These are phyloP conservation scores for Mya arenaria DNA, from an alignment of 1,140 invertebrate genomes.

Conservation along the genomic window DNA sequence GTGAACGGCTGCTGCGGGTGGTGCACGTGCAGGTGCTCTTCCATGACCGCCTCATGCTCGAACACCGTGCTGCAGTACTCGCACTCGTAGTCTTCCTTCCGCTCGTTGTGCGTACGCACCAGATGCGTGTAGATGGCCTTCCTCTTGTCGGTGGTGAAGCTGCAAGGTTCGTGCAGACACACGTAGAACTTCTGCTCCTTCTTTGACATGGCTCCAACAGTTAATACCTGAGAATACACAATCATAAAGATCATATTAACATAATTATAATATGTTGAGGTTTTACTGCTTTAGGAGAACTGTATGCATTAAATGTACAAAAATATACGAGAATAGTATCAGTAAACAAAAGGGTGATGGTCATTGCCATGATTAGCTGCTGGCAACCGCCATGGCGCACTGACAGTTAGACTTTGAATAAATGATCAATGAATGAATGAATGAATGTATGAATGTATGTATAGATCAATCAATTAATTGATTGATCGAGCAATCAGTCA, in stretches of 20 bases:
- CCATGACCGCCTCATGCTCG: slow-evolving; percentile 28
- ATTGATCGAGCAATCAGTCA: too few relatives aligned
- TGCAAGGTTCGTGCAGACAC: slow-evolving; percentile 35
- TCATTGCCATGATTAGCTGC: too few relatives aligned
- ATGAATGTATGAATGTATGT: too few relatives aligned
- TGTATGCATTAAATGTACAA: too few relatives aligned
- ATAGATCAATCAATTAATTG: too few relatives aligned
- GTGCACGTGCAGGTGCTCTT: slow-evolving; percentile 38
- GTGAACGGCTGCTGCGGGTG: slow-evolving; percentile 36
- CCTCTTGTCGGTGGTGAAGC: slow-evolving; percentile 42
- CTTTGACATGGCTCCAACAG: slow-evolving; percentile 31
- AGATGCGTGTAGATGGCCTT: slow-evolving; percentile 54
- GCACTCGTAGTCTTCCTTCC: slow-evolving; percentile 54
- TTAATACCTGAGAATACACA: background rate
- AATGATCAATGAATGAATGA: too few relatives aligned
- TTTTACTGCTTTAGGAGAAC: too few relatives aligned
- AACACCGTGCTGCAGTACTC: slow-evolving; percentile 44
- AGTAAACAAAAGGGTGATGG: too few relatives aligned
- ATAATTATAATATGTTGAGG: too few relatives aligned
- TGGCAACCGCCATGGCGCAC: too few relatives aligned
- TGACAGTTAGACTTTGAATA: too few relatives aligned
- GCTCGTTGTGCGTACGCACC: slow-evolving; percentile 42
- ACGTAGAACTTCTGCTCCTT: background rate
- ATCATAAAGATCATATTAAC: background rate
- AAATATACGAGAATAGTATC: too few relatives aligned